A percentile compares a stretch with the other conserved stretches of the same genome.
Conservation (phyloP, 2,113 vertebrate species). For the Morphnarchus princeps region DNA sequence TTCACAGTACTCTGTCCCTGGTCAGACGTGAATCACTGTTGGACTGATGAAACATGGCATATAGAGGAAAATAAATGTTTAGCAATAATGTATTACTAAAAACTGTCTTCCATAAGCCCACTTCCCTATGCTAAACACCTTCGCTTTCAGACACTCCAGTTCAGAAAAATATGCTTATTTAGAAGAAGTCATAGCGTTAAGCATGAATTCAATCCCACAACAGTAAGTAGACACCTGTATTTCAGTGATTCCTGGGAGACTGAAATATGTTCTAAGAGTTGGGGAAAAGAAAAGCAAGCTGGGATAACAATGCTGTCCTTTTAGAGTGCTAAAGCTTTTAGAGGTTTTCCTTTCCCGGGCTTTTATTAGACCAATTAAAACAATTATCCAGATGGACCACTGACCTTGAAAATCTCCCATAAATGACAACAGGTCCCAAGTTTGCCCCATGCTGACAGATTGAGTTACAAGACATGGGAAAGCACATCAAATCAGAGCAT, state of each 20-base stretch:
- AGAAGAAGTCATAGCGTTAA: not conserved
- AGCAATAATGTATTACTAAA: not conserved
- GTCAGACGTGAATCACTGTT: not conserved
- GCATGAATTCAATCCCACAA: not conserved
- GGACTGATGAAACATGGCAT: not conserved
- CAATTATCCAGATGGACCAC: conserved; percentile 21
- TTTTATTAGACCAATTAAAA: conserved; percentile 35
- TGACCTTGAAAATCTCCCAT: conserved; percentile 24
- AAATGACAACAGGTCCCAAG: not conserved
- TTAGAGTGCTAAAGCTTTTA: not conserved
- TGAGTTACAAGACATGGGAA: not conserved
- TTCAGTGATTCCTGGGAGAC: not conserved
- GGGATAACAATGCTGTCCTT: not conserved
- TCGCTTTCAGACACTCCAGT: not conserved
- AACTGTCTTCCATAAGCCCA: not conserved
- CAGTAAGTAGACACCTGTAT: not conserved
- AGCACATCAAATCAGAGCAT: not conserved
- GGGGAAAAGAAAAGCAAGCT: not conserved
- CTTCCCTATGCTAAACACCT: not conserved
- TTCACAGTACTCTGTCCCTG: not conserved
- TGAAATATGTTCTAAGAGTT: not conserved
- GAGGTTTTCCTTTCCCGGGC: not conserved
- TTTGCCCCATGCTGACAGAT: not conserved
- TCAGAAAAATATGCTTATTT: not conserved
- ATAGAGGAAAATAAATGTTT: not conserved